Percentiles rank a stretch among this genome's conserved stretches.
phyloP scores from a whole-genome alignment of 2,797 vertebrate genomes.

The Peromyscus attwateri region DNA sequence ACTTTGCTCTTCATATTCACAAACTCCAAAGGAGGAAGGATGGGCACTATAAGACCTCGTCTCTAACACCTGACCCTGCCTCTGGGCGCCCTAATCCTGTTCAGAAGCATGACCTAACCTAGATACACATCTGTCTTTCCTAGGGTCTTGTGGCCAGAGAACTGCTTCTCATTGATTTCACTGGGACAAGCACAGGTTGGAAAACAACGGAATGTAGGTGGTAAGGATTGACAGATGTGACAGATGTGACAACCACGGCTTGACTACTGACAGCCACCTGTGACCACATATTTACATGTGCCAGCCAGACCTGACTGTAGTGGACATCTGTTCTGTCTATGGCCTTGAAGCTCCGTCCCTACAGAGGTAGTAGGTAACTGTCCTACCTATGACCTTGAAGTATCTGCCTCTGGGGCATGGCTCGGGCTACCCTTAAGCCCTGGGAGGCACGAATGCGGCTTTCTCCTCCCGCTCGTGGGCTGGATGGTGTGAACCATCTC shows the following conservation, averaged over 20 bases:
- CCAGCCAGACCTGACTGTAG: not conserved
- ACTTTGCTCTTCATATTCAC: not conserved
- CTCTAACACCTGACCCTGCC: not conserved
- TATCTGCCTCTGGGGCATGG: no score
- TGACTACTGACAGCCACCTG: constrained; percentile 7
- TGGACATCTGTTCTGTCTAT: no score
- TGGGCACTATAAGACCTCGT: not conserved
- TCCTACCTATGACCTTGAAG: no score
- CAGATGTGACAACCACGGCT: not conserved
- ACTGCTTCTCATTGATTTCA: not conserved
- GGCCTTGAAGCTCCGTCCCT: no score
- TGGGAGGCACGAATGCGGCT: no score
- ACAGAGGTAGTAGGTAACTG: no score
- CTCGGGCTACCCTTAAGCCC: no score
- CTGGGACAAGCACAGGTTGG: not conserved
- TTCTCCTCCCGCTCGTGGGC: no score
- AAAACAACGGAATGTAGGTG: not conserved
- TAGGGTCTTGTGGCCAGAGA: not conserved
- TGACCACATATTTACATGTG: not conserved
- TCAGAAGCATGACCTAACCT: not conserved
- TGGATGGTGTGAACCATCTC: no score
- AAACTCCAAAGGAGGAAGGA: not conserved
- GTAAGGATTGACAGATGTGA: not conserved
- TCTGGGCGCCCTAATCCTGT: not conserved
- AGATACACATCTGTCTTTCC: not conserved